Evolutionary conservation across 2,888 invertebrate genomes (phyloP), one percentile per base, ranked within the genome.

Genomic region (Meiosimyza decipiens): DNA sequence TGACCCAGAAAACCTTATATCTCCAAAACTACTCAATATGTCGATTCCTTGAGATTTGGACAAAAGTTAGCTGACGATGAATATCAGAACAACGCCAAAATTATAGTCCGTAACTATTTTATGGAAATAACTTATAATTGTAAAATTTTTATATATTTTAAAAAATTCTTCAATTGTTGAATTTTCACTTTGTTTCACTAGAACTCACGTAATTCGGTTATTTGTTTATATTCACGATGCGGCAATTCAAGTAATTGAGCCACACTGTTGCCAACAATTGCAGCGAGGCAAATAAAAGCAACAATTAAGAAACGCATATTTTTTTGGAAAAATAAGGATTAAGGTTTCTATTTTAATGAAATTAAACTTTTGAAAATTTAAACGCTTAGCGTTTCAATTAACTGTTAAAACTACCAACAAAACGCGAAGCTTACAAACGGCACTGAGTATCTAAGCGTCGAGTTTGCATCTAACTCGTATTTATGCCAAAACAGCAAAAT

Each of bases 161-260:
- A n/a, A n/a, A n/a, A n/a, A n/a, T n/a, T n/a, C n/a, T n/a, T n/a
- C n/a, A n/a, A n/a, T n/a, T n/a, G n/a, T n/a, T n/a, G n/a, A n/a
- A n/a, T n/a, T n/a, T n/a, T n/a, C 40, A 70, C 68, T 40, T 54
- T 63, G 12, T 9, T 51, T 47, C 57, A 28, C 54, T 28, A 13
- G 49, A 62, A 81, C 81, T 82, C 76, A 82, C 82, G 79, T 63
- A 82, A 76, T 64, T 80, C 74, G 4, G 75, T 78, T 16, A 82
- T 77, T 40, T 80, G 79, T 59, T 81, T 82, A 15, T 75, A 80
- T 6, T 79, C 78, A 6, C 69, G 18, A 7, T 68, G 60, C 5
- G 79, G 76, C 2, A 52, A 15, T 50, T 59, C 47, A 28, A 13
- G 13, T 33, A n/a, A 28, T 1, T 52, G 47, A 7, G 22, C 67